Percentiles rank a stretch among this genome's conserved stretches.
Conservation (phyloP, 2,888 invertebrate species). For the Epistrophella euchroma region DNA sequence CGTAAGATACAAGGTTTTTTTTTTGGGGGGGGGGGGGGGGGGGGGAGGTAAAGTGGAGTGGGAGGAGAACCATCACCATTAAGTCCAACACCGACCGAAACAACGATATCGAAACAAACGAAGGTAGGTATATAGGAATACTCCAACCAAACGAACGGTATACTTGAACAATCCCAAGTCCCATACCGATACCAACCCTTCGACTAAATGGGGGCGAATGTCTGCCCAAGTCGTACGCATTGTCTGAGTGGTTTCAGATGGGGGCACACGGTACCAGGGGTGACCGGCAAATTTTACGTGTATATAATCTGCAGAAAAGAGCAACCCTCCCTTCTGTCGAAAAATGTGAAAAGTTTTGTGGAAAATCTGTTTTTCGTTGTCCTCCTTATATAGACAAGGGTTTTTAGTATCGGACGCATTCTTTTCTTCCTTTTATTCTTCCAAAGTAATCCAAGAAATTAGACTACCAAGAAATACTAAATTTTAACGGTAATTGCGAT, state of each 20-base stretch:
- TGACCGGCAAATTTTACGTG: slow-evolving; percentile 5
- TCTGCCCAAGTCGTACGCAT: slow-evolving; percentile 65
- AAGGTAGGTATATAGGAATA: slow-evolving; percentile 34
- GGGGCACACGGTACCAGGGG: neutral
- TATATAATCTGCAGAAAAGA: slow-evolving; percentile 56
- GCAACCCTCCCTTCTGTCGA: slow-evolving; percentile 37
- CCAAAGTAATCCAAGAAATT: slow-evolving; percentile 75
- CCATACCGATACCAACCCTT: slow-evolving; percentile 67
- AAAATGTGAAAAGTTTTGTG: slow-evolving; percentile 66
- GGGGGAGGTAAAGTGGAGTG: no score
- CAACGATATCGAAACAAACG: slow-evolving; percentile 21
- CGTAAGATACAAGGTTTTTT: neutral
- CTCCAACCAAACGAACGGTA: slow-evolving; percentile 16
- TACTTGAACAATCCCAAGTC: slow-evolving; percentile 39
- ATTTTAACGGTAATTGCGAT: slow-evolving; percentile 76
- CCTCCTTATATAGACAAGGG: slow-evolving; percentile 42
- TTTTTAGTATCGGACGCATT: slow-evolving; percentile 37
- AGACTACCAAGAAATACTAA: slow-evolving; percentile 74
- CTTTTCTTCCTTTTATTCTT: slow-evolving; percentile 31
- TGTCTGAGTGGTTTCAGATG: slow-evolving; percentile 37
- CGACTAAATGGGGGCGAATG: slow-evolving; percentile 55
- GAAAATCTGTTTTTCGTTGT: slow-evolving; percentile 71
- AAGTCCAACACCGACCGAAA: slow-evolving; percentile 13
- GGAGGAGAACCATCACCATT: neutral
- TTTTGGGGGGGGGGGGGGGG: no score